phyloP scores from a whole-genome alignment of 2,888 invertebrate genomes.

The Oxytorus armatus region DNA sequence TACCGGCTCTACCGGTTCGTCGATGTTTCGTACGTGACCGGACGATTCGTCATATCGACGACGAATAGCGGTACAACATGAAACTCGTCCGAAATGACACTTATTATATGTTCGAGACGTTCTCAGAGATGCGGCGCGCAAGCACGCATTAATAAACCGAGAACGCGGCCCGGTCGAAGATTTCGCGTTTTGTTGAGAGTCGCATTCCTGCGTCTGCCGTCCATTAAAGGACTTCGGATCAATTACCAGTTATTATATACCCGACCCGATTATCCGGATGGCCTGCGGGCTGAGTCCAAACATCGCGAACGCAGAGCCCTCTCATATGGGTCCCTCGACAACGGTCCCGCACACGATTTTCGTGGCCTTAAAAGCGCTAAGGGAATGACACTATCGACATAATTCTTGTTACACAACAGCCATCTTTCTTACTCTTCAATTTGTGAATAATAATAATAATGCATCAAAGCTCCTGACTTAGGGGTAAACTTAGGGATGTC shows the following conservation, averaged over 20 bases:
- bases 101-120: neutral
- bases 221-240: conserved; percentile 65
- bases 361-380: neutral
- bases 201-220: conserved; percentile 52
- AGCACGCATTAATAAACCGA: neutral
- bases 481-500: no score
- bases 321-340: no score
- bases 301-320: conserved; percentile 9
- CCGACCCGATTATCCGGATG: conserved; percentile 64
- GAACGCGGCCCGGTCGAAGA: no score
- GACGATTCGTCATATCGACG: conserved; percentile 16
- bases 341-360: conserved; percentile 27
- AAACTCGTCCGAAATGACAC: conserved; percentile 19
- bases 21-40: neutral
- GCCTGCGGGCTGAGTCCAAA: conserved; percentile 51
- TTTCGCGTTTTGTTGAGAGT: conserved; percentile 24
- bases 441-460: neutral
- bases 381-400: conserved; percentile 21
- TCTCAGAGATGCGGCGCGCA: neutral
- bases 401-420: neutral
- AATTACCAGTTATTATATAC: conserved; percentile 67
- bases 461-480: no score
- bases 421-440: neutral
- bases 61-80: conserved; percentile 19
- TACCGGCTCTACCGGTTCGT: neutral